Evolutionary conservation across 64 coral and sea anemone species (phyloP), one percentile per base, ranked within the genome.

Genomic region (Porites australiensis): DNA sequence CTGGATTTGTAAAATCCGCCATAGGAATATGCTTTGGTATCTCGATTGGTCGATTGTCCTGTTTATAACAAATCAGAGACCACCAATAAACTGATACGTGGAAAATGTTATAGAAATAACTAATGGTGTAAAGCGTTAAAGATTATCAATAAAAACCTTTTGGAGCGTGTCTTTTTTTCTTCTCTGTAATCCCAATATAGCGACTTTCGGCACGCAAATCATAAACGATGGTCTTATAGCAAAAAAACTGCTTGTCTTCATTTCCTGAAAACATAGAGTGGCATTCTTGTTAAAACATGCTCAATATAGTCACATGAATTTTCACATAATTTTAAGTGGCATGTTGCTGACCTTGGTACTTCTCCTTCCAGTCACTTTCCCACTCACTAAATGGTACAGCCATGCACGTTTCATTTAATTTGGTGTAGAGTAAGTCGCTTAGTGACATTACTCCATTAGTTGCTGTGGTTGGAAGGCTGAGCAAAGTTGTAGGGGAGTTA

Each of bases 271-370:
- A 47, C 10, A 64, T 11, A 64, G 16, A 66, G n/a, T 51, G 37
- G 16, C 13, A 84, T 43, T 43, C 15, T 9, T 46, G 27, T 66
- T 16, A 62, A 62, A 23, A 64, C n/a, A n/a, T n/a, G n/a, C n/a
- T n/a, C n/a, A n/a, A n/a, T n/a, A n/a, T n/a, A n/a, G n/a, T n/a
- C n/a, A n/a, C n/a, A n/a, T n/a, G n/a, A n/a, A n/a, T n/a, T n/a
- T n/a, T n/a, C n/a, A n/a, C n/a, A n/a, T n/a, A n/a, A n/a, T n/a
- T n/a, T n/a, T n/a, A n/a, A n/a, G n/a, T n/a, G n/a, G n/a, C n/a
- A n/a, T n/a, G n/a, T n/a, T n/a, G n/a, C n/a, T n/a, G n/a, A 74
- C 69, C 70, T 88, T 44, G 20, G 50, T 88, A 88, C 16, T 75
- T 58, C 0, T 59, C 22, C 49, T 88, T 88, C 86, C 86, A 88